Evolutionary conservation across 2,888 invertebrate genomes (phyloP).

Genomic region (Carabus problematicus): DNA sequence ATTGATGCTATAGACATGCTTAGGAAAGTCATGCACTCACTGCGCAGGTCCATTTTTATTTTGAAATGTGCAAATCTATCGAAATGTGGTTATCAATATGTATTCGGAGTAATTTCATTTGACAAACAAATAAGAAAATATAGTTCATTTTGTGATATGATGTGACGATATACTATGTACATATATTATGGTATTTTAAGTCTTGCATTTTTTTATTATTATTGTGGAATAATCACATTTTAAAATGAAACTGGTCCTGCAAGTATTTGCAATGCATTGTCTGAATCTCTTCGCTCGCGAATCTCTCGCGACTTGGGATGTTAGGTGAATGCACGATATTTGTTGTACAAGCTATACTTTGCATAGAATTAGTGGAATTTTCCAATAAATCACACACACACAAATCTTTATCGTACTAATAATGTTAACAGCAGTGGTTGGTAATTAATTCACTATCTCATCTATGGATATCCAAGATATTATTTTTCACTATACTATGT

Average conservation of each 20-base stretch:
- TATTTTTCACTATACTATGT: neutral
- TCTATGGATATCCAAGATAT: conserved; percentile 19
- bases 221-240: conserved; percentile 23
- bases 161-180: neutral
- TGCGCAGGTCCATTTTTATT: conserved; percentile 21
- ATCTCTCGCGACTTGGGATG: too few species aligned
- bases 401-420: too few species aligned
- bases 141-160: too few species aligned
- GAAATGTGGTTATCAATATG: too few species aligned
- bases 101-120: too few species aligned
- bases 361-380: conserved; percentile 91
- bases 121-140: neutral
- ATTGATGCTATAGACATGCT: conserved; percentile 33
- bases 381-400: conserved; percentile 60
- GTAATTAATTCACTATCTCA: conserved; percentile 15
- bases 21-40: conserved; percentile 17
- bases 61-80: conserved; percentile 12
- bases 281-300: neutral
- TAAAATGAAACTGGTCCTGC: conserved; percentile 29
- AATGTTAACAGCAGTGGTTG: too few species aligned
- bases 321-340: conserved; percentile 19
- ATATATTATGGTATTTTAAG: neutral
- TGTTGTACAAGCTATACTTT: conserved; percentile 85
- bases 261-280: conserved; percentile 23
- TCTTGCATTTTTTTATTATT: conserved; percentile 19